Evolutionary conservation across 2,888 invertebrate species (phyloP), one percentile per base, ranked within the genome.

Genomic region (Dolichopus griseipennis): DNA sequence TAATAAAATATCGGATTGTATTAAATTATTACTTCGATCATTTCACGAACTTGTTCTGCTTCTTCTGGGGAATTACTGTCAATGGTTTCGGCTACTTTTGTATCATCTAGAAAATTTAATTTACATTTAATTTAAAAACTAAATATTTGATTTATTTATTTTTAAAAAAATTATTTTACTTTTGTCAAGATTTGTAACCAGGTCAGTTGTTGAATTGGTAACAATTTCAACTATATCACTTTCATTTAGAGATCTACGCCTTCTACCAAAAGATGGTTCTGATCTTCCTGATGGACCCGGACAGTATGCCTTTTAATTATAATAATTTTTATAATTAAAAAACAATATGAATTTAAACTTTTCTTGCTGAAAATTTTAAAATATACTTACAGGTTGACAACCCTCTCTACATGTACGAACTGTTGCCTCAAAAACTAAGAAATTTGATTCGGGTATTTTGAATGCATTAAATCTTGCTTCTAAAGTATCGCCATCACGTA

Each of bases 401-500:
- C 93, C 93, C 66, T 93, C 93, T 63, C 93, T 84, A 75, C 95
- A 95, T 0, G 93, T 93, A 68, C 92, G 84, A 0, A 95, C 95
- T 0, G 92, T 95, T 0, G 95, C 95, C 81, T 95, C 95, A 76
- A 95, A 95, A 0, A 95, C 93, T 73, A 95, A 82, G 84, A 94
- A 94, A 80, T 95, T 95, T 0, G 95, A 95, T 82, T 95, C 95
- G 0, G 95, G 95, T 72, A 95, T 94, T 82, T 95, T 95, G 78
- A 95, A 95, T 0, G 95, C 95, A 79, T 95, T 94, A 79, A 95
- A 95, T 75, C 93, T 86, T 0, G 95, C 94, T 83, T 95, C 94
- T 67, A 95, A 82, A 5, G 92, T 93, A 76, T 94, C 93, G 0
- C 93, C 91, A 74, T 87, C 92, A 33, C 95, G 86, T 0, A 93